Evolutionary conservation across 2,888 invertebrate genomes (phyloP), one percentile per base, ranked within the genome.

Genomic region (Dolomedes plantarius): DNA sequence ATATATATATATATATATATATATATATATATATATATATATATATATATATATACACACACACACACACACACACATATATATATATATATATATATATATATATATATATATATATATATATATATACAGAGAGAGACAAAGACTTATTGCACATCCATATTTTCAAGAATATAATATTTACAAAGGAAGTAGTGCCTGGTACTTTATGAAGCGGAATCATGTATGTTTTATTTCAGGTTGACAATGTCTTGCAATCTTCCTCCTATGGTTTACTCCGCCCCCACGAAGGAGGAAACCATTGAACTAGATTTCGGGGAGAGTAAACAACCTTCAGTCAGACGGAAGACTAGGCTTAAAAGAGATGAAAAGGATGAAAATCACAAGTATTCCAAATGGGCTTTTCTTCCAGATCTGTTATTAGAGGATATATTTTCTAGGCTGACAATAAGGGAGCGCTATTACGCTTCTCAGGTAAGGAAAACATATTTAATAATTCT

Each of bases 371-470:
- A 62, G 16, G 31, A 65, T 19, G 73, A 72, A 11, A 19, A 31
- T 1, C 19, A n/a, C 1, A 23, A 68, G 0, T 64, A 28, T 11
- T 69, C 69, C 7, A 76, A 36, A 39, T 96, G 95, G 96, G 93
- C 92, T 83, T 91, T 93, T 85, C 91, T 95, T 16, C 96, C 96
- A 0, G 94, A 95, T 89, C 92, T 96, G 29, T 90, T 96, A 1
- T 91, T 96, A 56, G 96, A 96, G 90, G 93, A 94, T 90, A 93
- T 96, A 78, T 96, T 95, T 90, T 92, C 94, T 0, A 93, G 94
- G 89, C 92, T 96, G 64, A 92, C 93, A 0, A 94, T 95, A 50
- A 93, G 93, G 67, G 94, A 96, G 89, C 93, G 95, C 31, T 95
- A 95, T 90, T 94, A 94, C 89, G 95, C 95, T 0, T 95, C 96